Percentiles rank a stretch among this genome's conserved stretches.
Conservation (phyloP, 2,797 vertebrate species). For the Austrolebias charrua region DNA sequence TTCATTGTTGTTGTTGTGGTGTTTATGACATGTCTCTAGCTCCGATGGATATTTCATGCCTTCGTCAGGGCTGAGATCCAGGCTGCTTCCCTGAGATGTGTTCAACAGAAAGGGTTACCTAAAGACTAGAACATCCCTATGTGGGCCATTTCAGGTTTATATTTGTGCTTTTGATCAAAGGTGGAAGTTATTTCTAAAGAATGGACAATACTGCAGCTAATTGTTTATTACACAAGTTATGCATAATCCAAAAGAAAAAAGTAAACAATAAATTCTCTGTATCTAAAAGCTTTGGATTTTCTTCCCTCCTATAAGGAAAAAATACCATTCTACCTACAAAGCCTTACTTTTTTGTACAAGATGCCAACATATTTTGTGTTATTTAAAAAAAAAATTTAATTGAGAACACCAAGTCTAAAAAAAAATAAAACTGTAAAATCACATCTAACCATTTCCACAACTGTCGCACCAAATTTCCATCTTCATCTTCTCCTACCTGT, state of each 20-base stretch:
- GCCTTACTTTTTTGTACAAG: constrained; percentile 64
- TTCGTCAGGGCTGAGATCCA: constrained; percentile 75
- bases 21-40: constrained; percentile 60
- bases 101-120: constrained; percentile 59
- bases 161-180: constrained; percentile 68
- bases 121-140: constrained; percentile 25
- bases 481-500: constrained; percentile 55
- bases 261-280: constrained; percentile 43
- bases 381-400: constrained; percentile 31
- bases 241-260: constrained; percentile 38
- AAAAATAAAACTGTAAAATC: constrained; percentile 45
- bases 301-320: constrained; percentile 38
- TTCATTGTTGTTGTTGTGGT: constrained; percentile 58
- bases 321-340: constrained; percentile 65
- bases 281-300: constrained; percentile 53
- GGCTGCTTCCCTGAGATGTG: constrained; percentile 85
- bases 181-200: constrained; percentile 38
- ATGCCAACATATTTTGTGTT: constrained; percentile 42
- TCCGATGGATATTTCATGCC: constrained; percentile 65
- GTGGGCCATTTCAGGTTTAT: constrained; percentile 28
- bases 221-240: constrained; percentile 18
- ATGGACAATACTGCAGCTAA: constrained; percentile 21
- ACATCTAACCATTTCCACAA: constrained; percentile 62
- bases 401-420: constrained; percentile 32
- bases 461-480: constrained; percentile 67